These are phyloP conservation scores for Ips typographus DNA, from an alignment of 1,140 invertebrate species.

Conservation along the genomic window DNA sequence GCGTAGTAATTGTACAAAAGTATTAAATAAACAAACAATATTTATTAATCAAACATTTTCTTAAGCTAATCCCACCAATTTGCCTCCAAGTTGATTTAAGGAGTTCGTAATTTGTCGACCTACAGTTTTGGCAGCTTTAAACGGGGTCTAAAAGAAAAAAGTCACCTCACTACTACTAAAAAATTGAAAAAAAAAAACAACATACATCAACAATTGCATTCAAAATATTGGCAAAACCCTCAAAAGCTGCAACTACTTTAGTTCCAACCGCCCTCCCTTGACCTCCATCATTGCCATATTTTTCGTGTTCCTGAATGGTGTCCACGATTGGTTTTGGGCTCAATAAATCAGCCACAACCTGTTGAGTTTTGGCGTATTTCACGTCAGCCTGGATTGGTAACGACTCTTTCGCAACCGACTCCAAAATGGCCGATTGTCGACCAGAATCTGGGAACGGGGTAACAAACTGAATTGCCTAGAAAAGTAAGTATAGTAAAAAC, in stretches of 20 bases:
- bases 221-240: conserved; percentile 60
- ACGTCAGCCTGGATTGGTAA: conserved; percentile 45
- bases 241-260: conserved; percentile 60
- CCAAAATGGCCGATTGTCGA: conserved; percentile 41
- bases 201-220: conserved; percentile 47
- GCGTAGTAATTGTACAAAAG: neutral
- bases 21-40: conserved; percentile 13
- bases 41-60: neutral
- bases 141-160: conserved; percentile 41
- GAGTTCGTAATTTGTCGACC: conserved; percentile 39
- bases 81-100: conserved; percentile 43
- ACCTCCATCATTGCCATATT: conserved; percentile 69
- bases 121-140: conserved; percentile 36
- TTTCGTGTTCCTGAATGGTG: conserved; percentile 66
- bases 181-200: neutral
- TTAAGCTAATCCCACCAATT: conserved; percentile 42
- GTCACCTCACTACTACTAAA: conserved; percentile 8
- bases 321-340: conserved; percentile 68
- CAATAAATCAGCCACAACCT: conserved; percentile 53
- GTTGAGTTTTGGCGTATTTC: conserved; percentile 54
- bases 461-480: conserved; percentile 35
- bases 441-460: conserved; percentile 44
- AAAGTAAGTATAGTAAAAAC: neutral
- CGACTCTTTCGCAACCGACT: conserved; percentile 40
- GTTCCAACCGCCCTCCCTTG: conserved; percentile 59